Evolutionary conservation across 2,888 invertebrate species (phyloP).

Genomic region (Psylliodes chrysocephalus): DNA sequence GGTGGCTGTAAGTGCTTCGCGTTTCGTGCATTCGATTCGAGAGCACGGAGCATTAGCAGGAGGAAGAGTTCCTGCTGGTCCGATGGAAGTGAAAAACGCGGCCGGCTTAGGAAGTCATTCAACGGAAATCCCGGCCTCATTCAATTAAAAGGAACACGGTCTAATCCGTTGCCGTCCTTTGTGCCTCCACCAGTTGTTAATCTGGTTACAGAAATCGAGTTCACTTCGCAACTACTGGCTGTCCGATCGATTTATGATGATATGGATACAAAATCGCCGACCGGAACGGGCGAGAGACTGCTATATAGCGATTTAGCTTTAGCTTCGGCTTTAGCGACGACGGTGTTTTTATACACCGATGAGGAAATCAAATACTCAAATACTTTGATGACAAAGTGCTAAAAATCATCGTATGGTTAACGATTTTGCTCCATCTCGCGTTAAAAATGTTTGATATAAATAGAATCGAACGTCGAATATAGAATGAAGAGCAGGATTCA

Average conservation of each 20-base stretch:
- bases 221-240: no score
- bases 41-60: no score
- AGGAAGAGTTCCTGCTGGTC: no score
- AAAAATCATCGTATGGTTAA: conserved; percentile 15
- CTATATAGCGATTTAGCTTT: conserved; percentile 5
- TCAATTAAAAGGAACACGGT: conserved; percentile 45
- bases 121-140: conserved; percentile 39
- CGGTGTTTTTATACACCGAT: no score
- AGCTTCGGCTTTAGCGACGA: no score
- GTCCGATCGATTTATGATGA: conserved; percentile 46
- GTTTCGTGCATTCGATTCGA: no score
- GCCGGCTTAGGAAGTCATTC: conserved; percentile 30
- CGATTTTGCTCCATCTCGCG: no score
- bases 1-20: no score
- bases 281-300: conserved; percentile 36
- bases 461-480: no score
- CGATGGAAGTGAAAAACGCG: conserved; percentile 26
- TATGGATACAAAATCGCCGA: conserved; percentile 36
- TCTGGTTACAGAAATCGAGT: conserved; percentile 58
- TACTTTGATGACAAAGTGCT: conserved; percentile 12
- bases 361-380: conserved; percentile 17
- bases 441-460: no score
- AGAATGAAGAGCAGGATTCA: no score
- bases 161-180: conserved; percentile 51
- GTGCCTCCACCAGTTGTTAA: conserved; percentile 59